phyloP scores from a whole-genome alignment of 2,113 vertebrate genomes.

The Chaetodon auriga region DNA sequence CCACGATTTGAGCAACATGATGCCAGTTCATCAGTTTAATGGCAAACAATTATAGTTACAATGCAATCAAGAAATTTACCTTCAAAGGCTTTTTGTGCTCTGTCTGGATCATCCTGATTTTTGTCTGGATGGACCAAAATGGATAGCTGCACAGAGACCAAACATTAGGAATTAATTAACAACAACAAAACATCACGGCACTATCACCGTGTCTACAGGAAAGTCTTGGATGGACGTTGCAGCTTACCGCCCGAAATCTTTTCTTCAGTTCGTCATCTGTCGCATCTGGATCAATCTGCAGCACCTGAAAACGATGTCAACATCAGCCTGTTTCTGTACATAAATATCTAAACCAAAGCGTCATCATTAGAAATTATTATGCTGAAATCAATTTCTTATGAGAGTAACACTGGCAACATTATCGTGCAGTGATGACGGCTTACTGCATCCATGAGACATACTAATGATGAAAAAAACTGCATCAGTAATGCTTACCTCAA shows the following conservation, averaged over 20 bases:
- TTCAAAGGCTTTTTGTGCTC: conserved; percentile 98
- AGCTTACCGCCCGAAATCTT: conserved; percentile 93
- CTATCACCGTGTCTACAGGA: background rate
- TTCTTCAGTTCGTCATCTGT: conserved; percentile 99
- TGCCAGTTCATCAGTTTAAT: background rate
- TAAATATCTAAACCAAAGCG: background rate
- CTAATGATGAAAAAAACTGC: background rate
- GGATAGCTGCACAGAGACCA: conserved; percentile 86
- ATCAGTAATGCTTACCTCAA: conserved; percentile 85
- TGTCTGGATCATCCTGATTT: conserved; percentile 94
- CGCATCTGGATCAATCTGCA: conserved; percentile 97
- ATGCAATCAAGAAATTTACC: conserved; percentile 77
- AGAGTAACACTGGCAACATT: background rate
- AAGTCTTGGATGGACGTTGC: background rate
- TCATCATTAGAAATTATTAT: background rate
- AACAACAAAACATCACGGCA: background rate
- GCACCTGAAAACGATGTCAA: conserved; percentile 83
- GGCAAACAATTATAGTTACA: no score
- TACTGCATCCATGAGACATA: background rate
- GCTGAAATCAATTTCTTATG: background rate
- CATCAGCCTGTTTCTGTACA: background rate
- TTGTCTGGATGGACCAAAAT: conserved; percentile 99
- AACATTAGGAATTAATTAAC: conserved; percentile 7
- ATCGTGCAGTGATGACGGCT: background rate
- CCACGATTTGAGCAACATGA: background rate